These are phyloP conservation scores for Odontophorus gujanensis DNA, from an alignment of 2,113 vertebrate genomes.

Conservation along the genomic window DNA sequence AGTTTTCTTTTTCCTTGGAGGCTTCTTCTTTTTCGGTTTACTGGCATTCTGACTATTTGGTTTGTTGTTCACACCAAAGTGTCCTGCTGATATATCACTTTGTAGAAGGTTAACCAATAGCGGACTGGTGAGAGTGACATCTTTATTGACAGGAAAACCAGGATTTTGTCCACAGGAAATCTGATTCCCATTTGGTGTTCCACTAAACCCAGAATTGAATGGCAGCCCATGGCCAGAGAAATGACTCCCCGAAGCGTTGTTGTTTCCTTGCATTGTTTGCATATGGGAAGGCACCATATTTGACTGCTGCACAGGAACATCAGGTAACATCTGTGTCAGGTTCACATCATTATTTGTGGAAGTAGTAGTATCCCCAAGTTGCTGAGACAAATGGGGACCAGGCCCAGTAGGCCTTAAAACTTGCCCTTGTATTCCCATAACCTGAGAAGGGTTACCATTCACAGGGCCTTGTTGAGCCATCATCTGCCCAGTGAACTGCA, in stretches of 20 bases:
- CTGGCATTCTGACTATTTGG: conserved; percentile 87
- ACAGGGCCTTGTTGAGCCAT: conserved; percentile 89
- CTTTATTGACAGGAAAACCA: conserved; percentile 93
- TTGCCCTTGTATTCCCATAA: conserved; percentile 92
- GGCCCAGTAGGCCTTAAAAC: conserved; percentile 86
- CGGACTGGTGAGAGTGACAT: conserved; percentile 95
- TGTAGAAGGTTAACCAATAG: conserved; percentile 96
- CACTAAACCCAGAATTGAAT: conserved; percentile 81
- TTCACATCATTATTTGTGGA: conserved; percentile 80
- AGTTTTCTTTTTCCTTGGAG: conserved; percentile 95
- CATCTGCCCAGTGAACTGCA: conserved; percentile 89
- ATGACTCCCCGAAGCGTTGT: conserved; percentile 80
- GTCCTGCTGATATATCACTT: conserved; percentile 96
- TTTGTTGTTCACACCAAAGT: conserved; percentile 96
- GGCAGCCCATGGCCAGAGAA: conserved; percentile 92
- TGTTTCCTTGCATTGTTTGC: conserved; percentile 90
- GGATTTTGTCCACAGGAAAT: conserved; percentile 91
- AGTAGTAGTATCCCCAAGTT: conserved; percentile 83
- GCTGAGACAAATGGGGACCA: conserved; percentile 87
- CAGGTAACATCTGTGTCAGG: conserved; percentile 91
- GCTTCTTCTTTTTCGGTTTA: conserved; percentile 99
- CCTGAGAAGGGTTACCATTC: conserved; percentile 90
- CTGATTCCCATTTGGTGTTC: conserved; percentile 84
- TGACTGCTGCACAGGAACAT: conserved; percentile 91
- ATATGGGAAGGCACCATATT: conserved; percentile 94